Base-by-base conservation (phyloP, 1,140 invertebrate genomes). In the Drosophila setifemur region DNA sequence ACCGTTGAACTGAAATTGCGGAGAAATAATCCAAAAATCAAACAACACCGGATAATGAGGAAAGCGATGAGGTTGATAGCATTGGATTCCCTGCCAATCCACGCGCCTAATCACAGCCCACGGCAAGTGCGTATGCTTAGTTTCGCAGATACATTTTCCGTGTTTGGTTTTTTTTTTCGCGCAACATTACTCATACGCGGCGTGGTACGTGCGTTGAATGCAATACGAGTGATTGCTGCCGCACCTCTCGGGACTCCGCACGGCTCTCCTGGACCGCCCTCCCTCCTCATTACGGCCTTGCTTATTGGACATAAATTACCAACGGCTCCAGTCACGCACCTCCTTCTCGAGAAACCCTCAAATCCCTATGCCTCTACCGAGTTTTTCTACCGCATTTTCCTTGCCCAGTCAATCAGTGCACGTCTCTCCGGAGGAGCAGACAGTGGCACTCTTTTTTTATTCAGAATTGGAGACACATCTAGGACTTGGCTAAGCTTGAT, bases 241-340 rank as follows among this genome's bases (percentile, higher is more conserved):
- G 47, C 19, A 16, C 31, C 48, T 26, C 40, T 16, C 19, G 66
- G 42, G 33, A 37, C 23, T 21, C 33, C 16, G 28, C 33, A 40
- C 25, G 9, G 11, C 12, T 25, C 16, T 21, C 16, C 49, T 25
- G 14, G 35, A 18, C 26, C 28, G 45, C 29, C 48, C 11, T 37
- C 60, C n/a, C 26, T 11, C 64, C 64, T 69, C 64, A 69, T 69
- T 69, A 69, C 64, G 42, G 50, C 57, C 29, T 69, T 68, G 43
- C 64, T 69, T 69, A 69, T 69, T 69, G 64, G 42, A 64, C 66
- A 69, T 69, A 69, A 69, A 69, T 69, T 69, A 69, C 64, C 33
- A 44, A 57, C 35, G 28, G 42, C 31, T 48, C 25, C 61, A 57
- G 64, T 69, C 66, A 69, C 49, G 66, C 63, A 28, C 21, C 11